Base-by-base conservation (phyloP, 2,113 vertebrate genomes). In the Emydocephalus ijimae region DNA sequence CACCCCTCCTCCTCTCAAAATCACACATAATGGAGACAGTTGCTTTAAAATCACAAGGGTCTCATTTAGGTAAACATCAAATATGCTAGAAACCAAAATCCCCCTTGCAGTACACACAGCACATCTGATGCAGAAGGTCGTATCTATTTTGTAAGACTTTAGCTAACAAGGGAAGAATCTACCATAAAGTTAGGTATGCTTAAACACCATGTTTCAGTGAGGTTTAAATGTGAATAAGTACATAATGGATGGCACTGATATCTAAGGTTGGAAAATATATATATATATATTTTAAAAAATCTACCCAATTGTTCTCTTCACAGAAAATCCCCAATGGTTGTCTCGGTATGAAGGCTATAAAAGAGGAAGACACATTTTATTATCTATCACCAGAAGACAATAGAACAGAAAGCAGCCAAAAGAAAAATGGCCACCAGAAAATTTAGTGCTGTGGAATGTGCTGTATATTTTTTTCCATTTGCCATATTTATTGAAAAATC, bases 401-500 rank as follows among this genome's bases (percentile, higher is more conserved):
- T 94, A 92, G 94, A 96, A 94, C 92, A 2, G 94, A 97, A 96
- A 96, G 90, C 55, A 95, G 59, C 94, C 96, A 90, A 95, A 96
- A 97, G 96, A 97, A 96, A 96, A 98, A 97, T 93, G 93, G 94
- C 94, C 95, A 93, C 94, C 91, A 69, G 91, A 92, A 96, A 97
- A 98, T 97, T 96, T 97, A 97, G 94, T 96, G 95, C 96, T 94
- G 89, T 95, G 94, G 92, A 96, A 95, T 90, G 90, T 90, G 94
- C 20, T 89, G 95, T 95, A 34, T 97, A 95, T 96, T 97, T 97
- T 97, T 95, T 15, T 52, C 95, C 3, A 15, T 96, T 97, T 96
- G 3, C 95, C 94, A 94, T 97, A 96, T 97, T 97, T 97, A 97
- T 95, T 96, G 97, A 96, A 98, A 98, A 98, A 97, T 98, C 97